phyloP scores from a whole-genome alignment of 2,113 vertebrate genomes.

The Morphnarchus princeps region DNA sequence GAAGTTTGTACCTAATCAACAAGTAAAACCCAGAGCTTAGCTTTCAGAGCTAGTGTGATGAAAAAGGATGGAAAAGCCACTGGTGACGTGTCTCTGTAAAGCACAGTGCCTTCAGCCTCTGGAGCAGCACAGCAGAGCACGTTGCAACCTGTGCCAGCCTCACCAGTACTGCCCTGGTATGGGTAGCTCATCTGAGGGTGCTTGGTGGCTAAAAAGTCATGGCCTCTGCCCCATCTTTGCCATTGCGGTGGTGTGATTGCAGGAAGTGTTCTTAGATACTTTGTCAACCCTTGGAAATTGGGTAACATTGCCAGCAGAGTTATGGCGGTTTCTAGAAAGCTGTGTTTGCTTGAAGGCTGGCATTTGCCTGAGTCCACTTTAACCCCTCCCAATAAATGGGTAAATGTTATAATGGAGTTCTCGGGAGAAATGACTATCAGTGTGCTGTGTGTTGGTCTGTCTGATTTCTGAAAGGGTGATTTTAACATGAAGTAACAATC shows the following conservation, averaged over 20 bases:
- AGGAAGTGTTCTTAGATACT: neutral
- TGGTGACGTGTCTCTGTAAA: rapidly evolving
- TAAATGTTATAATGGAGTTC: neutral
- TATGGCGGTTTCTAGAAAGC: neutral
- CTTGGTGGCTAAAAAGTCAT: no score
- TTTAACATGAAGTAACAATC: neutral
- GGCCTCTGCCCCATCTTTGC: neutral
- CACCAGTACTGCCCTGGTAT: neutral
- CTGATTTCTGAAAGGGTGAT: neutral
- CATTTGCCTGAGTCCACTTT: neutral
- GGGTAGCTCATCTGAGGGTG: neutral
- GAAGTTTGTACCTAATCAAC: neutral
- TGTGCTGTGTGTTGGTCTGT: neutral
- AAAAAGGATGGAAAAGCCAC: neutral
- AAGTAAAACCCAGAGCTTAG: neutral
- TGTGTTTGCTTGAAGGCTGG: neutral
- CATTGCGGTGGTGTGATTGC: rapidly evolving
- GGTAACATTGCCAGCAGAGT: neutral
- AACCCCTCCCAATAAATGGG: no score
- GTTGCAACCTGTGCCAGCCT: neutral
- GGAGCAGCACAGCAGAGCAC: rapidly evolving
- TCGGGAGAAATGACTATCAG: neutral
- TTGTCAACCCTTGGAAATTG: neutral
- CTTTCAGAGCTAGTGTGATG: neutral
- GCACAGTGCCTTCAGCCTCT: neutral